Evolutionary conservation across 2,888 invertebrate genomes (phyloP), one percentile per base, ranked within the genome.

Genomic region (Salticus scenicus): DNA sequence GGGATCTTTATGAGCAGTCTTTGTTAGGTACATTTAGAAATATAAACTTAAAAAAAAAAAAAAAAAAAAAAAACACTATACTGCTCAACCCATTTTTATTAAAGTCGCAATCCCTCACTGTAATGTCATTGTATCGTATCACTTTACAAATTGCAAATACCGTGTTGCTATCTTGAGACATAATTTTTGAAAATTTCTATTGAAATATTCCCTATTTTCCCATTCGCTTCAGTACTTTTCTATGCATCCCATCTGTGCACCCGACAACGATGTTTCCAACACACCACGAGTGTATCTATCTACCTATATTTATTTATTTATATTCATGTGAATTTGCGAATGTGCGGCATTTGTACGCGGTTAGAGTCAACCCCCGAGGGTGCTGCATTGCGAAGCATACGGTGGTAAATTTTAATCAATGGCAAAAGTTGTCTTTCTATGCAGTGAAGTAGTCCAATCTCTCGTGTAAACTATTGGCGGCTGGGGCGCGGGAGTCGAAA

Each of bases 391-490:
- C 72, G 67, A 73, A 71, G 47, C 80, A 74, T 73, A 73, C 57
- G 70, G 74, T 73, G 47, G 78, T 79, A 79, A 85, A 85, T 85
- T 85, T 85, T 85, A 85, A 85, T 85, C 84, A 85, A 79, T 85
- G 72, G 67, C 37, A 42, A 42, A 67, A 71, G 12, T 28, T 42
- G 70, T 42, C 41, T n/a, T 71, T 17, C 66, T 66, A 24, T 57
- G 12, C 30, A 1, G 66, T 17, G 30, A 66, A 31, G 31, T 31
- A 66, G 66, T n/a, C 17, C 30, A 28, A 31, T 66, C 33, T 66
- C 66, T 30, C 28, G 31, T 66, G 57, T 57, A 57, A 57, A 57
- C 57, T 57, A 57, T 57, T 31, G 67, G 64, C 30, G 67, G 76
- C 33, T 17, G 42, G 14, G 17, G 30, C 57, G 71, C 37, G 42